Conservation (phyloP, 2,797 vertebrate species). For the Leptodactylus fallax region DNA sequence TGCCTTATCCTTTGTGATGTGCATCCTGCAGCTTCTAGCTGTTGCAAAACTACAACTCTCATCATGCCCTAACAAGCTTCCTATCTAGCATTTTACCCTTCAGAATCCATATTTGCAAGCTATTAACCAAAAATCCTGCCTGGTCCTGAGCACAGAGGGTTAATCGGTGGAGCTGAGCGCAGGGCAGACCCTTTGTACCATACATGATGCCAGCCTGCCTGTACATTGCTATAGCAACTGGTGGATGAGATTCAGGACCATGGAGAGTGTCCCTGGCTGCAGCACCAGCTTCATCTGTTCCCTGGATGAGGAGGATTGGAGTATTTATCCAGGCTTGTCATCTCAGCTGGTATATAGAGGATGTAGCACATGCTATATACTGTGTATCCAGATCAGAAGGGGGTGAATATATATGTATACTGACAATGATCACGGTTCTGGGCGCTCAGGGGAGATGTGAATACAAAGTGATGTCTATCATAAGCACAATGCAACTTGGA, state of each 20-base stretch:
- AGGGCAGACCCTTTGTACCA: conserved; percentile 33
- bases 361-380: neutral
- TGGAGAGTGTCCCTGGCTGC: conserved; percentile 17
- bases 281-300: neutral
- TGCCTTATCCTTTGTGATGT: neutral
- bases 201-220: neutral
- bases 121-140: neutral
- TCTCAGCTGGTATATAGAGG: neutral
- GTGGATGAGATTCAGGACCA: conserved; percentile 32
- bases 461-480: too few species aligned
- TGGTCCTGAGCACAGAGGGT: neutral
- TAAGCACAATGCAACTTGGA: too few species aligned
- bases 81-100: neutral
- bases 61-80: neutral
- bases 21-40: neutral
- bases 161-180: neutral
- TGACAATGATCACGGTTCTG: too few species aligned
- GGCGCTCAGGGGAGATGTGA: too few species aligned
- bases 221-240: conserved; percentile 58
- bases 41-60: neutral
- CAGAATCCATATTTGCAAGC: neutral
- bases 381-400: too few species aligned
- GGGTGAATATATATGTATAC: neutral
- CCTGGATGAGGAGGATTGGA: neutral
- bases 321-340: neutral